Evolutionary conservation across 2,888 invertebrate species (phyloP).

Genomic region (Melieria crassipennis): DNA sequence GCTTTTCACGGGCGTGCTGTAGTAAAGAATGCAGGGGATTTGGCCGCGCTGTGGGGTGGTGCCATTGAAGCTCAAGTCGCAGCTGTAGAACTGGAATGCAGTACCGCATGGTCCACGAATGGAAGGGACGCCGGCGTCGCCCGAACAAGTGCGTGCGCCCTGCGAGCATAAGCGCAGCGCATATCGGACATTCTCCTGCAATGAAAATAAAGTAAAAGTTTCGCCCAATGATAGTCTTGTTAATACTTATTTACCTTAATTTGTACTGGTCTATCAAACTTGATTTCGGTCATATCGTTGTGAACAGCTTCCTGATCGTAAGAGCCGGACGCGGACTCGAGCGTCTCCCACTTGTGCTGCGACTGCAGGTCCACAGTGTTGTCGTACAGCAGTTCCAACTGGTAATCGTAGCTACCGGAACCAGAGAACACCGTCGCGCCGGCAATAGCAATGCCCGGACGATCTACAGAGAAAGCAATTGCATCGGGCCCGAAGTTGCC

Average conservation of each 20-base stretch:
- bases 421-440: slow-evolving; percentile 93
- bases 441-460: slow-evolving; percentile 86
- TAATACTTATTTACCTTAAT: slow-evolving; percentile 73
- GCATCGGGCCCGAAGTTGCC: slow-evolving; percentile 97
- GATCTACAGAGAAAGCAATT: slow-evolving; percentile 92
- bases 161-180: slow-evolving; percentile 88
- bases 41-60: slow-evolving; percentile 95
- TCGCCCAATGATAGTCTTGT: no score
- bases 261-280: slow-evolving; percentile 87
- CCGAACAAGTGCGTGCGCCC: slow-evolving; percentile 92
- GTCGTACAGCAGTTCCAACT: slow-evolving; percentile 87
- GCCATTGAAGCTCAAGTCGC: slow-evolving; percentile 95
- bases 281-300: slow-evolving; percentile 89
- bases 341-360: slow-evolving; percentile 85
- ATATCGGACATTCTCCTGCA: slow-evolving; percentile 85
- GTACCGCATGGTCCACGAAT: slow-evolving; percentile 94
- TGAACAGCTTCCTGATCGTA: slow-evolving; percentile 86
- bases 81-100: slow-evolving; percentile 88
- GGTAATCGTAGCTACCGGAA: slow-evolving; percentile 88
- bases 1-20: slow-evolving; percentile 62
- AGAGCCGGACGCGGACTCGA: slow-evolving; percentile 84
- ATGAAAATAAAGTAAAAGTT: background rate
- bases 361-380: slow-evolving; percentile 68
- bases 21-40: slow-evolving; percentile 90
- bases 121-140: slow-evolving; percentile 88